Conservation (phyloP, 35 echinoderm and acorn worm genomes). For the Lytechinus pictus region DNA sequence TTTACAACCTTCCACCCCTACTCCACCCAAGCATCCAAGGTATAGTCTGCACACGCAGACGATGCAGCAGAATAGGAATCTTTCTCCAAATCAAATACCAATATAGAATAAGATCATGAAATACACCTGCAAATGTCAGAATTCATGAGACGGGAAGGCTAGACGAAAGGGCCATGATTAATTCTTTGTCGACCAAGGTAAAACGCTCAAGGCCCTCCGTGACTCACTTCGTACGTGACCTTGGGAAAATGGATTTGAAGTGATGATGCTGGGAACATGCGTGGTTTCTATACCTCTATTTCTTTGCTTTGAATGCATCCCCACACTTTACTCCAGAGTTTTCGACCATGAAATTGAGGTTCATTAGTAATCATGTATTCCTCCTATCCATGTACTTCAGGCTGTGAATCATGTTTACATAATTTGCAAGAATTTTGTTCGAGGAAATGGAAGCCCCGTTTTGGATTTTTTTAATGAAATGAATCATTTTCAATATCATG, state of each 20-base stretch:
- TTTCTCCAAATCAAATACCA: not conserved
- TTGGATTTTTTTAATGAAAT: not conserved
- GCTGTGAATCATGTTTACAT: not conserved
- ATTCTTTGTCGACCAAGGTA: not conserved
- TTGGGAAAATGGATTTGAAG: not conserved
- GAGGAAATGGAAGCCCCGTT: not conserved
- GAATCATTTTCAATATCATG: not conserved
- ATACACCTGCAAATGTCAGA: constrained; percentile 11
- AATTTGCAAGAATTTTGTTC: not conserved
- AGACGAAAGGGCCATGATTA: not conserved
- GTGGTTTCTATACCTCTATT: not conserved
- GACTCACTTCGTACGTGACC: not conserved
- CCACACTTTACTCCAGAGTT: not conserved
- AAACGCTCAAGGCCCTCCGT: not conserved
- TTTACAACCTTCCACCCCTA: not conserved
- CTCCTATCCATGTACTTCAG: not conserved
- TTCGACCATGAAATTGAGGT: not conserved
- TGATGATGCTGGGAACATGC: not conserved
- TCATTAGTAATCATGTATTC: not conserved
- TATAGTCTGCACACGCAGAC: not conserved
- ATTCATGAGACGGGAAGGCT: not conserved
- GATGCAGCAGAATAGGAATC: not conserved
- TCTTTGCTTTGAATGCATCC: not conserved
- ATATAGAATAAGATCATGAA: not conserved
- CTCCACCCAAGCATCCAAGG: not conserved